Conservation (phyloP, 2,888 invertebrate genomes). For the Philaethria dido region DNA sequence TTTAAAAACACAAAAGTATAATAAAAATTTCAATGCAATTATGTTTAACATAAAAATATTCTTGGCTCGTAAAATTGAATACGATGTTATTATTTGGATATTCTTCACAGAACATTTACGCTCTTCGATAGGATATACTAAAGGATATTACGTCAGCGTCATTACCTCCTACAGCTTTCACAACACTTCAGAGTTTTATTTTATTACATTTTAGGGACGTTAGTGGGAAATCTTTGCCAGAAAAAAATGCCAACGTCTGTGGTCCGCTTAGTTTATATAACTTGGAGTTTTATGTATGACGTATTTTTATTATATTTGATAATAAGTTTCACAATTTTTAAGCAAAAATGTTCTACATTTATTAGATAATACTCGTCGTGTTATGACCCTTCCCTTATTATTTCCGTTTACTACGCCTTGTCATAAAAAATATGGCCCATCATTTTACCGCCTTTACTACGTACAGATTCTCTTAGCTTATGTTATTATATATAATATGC, state of each 20-base stretch:
- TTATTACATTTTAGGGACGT: conserved; percentile 31
- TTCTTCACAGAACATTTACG: conserved; percentile 60
- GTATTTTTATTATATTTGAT: background rate
- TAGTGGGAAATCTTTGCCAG: conserved; percentile 30
- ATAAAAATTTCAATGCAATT: background rate
- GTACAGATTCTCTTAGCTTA: too few relatives aligned
- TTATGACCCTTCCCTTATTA: background rate
- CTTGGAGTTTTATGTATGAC: background rate
- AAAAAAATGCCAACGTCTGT: conserved; percentile 6
- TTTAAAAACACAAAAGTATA: background rate
- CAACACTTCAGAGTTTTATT: conserved; percentile 45
- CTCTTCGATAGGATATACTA: conserved; percentile 62
- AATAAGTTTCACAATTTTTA: too few relatives aligned
- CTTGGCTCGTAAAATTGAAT: conserved; percentile 37
- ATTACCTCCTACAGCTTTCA: conserved; percentile 69
- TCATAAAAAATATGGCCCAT: background rate
- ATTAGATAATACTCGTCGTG: background rate
- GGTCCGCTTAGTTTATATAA: background rate
- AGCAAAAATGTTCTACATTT: background rate
- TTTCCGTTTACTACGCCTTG: background rate
- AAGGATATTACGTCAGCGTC: conserved; percentile 68
- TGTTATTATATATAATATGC: too few relatives aligned
- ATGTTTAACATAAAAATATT: conserved; percentile 21
- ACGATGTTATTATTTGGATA: conserved; percentile 40
- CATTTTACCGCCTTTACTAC: too few relatives aligned